These are phyloP conservation scores for Drosophila littoralis DNA, from an alignment of 1,140 invertebrate genomes.

Conservation along the genomic window DNA sequence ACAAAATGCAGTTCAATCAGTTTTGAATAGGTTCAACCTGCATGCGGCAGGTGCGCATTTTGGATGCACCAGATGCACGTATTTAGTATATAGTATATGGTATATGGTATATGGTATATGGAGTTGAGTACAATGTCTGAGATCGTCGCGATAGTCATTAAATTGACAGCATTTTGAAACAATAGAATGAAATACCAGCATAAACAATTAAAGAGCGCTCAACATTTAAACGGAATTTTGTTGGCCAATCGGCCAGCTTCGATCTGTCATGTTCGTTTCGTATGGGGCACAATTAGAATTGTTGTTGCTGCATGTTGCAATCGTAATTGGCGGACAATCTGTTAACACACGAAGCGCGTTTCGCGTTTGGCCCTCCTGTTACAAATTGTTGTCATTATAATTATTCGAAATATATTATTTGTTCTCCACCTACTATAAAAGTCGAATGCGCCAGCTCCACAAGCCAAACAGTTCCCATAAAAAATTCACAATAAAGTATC, in stretches of 20 bases:
- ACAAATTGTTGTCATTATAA: conserved; percentile 41
- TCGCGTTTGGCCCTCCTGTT: neutral
- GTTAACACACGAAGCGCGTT: conserved; percentile 29
- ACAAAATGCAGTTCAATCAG: conserved; percentile 73
- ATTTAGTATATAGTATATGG: conserved; percentile 11
- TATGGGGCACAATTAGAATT: conserved; percentile 18
- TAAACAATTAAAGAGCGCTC: conserved; percentile 70
- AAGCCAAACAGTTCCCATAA: conserved; percentile 11
- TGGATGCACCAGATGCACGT: neutral
- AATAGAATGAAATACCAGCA: conserved; percentile 54
- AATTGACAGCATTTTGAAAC: conserved; percentile 38
- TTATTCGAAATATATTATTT: conserved; percentile 2
- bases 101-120: conserved; percentile 15
- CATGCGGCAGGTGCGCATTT: conserved; percentile 5
- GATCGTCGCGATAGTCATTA: conserved; percentile 21
- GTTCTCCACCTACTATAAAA: conserved; percentile 1
- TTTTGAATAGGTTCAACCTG: conserved; percentile 11
- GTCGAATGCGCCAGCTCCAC: neutral
- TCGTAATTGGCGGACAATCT: conserved; percentile 31
- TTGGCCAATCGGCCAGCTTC: conserved; percentile 46
- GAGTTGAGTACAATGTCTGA: conserved; percentile 2
- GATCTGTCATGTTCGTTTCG: conserved; percentile 20
- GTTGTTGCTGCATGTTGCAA: conserved; percentile 12
- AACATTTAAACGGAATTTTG: conserved; percentile 79
- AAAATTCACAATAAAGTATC: conserved; percentile 13